Evolutionary conservation across 2,888 invertebrate species (phyloP).

Genomic region (Yponomeuta evonymella): DNA sequence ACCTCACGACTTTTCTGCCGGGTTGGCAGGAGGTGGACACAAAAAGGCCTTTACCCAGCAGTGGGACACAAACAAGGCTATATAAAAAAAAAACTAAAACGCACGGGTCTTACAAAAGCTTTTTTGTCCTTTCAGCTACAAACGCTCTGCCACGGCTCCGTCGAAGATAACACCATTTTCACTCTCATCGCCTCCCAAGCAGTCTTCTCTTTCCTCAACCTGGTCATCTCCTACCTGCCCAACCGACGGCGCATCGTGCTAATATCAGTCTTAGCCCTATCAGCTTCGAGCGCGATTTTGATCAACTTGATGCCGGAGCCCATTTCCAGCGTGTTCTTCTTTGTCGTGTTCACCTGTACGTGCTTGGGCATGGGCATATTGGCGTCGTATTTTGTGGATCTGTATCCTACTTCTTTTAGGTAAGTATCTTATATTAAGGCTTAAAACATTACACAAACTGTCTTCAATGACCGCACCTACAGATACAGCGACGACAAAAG

Average conservation of each 20-base stretch:
- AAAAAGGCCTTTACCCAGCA: too few species aligned
- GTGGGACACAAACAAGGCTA: too few species aligned
- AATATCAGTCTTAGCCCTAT: slow-evolving; percentile 62
- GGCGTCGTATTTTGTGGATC: slow-evolving; percentile 63
- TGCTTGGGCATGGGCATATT: slow-evolving; percentile 64
- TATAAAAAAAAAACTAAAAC: not conserved
- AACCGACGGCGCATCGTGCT: slow-evolving; percentile 71
- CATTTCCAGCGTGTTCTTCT: slow-evolving; percentile 57
- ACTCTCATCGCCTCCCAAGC: slow-evolving; percentile 80
- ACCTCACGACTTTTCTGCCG: too few species aligned
- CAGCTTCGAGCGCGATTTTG: slow-evolving; percentile 70
- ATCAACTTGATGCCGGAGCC: slow-evolving; percentile 59
- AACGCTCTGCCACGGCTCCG: slow-evolving; percentile 61
- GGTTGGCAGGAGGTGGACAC: not conserved
- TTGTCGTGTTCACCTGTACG: slow-evolving; percentile 60
- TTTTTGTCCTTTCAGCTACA: slow-evolving; percentile 43
- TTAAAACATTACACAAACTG: too few species aligned
- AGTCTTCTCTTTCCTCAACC: slow-evolving; percentile 77
- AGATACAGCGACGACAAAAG: too few species aligned
- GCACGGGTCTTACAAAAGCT: not conserved
- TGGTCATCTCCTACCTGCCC: slow-evolving; percentile 71
- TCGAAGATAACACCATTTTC: slow-evolving; percentile 77
- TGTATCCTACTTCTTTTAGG: slow-evolving; percentile 65
- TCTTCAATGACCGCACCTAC: too few species aligned
- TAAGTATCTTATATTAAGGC: slow-evolving; percentile 26